Evolutionary conservation across 2,797 vertebrate genomes (phyloP), one percentile per base, ranked within the genome.

Genomic region (Coilia nasus): DNA sequence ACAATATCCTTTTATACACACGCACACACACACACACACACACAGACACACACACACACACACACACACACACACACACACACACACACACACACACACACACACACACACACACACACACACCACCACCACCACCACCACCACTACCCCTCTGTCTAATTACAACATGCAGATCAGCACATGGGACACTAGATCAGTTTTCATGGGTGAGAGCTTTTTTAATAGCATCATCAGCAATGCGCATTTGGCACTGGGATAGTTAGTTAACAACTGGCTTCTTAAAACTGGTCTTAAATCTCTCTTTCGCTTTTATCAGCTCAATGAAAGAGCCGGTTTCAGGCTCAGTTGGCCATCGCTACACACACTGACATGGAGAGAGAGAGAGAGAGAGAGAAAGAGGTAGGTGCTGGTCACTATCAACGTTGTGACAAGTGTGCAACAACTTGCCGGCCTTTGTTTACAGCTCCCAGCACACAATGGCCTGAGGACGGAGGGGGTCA

Each of bases 401-500:
- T 84, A 80, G 86, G 87, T 47, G 60, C 90, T 82, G 85, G 83
- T 84, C 85, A 88, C 86, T 89, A 87, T 87, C 90, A 93, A 93
- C 93, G 92, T 93, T 93, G 92, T 93, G 91, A 93, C 90, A 92
- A 90, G 90, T 91, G 90, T 89, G 87, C 85, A 91, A 91, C 92
- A 93, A 92, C 91, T 92, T 92, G 83, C 82, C 82, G 75, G 85
- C 86, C 81, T 89, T 54, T 91, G 91, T 94, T 95, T 94, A 90
- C 88, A 83, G 87, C 90, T 82, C 81, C 41, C 59, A 85, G 83
- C 90, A 84, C 86, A 90, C 88, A 84, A 84, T 86, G 89, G 82
- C 89, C 89, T 82, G 81, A 87, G 87, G 90, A 91, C 89, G 84
- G 87, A 84, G 57, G 56, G 86, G 90, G 83, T 78, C 88, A 28